These are phyloP conservation scores for Panthera uncia DNA, from an alignment of 2,113 vertebrate genomes.

Conservation along the genomic window DNA sequence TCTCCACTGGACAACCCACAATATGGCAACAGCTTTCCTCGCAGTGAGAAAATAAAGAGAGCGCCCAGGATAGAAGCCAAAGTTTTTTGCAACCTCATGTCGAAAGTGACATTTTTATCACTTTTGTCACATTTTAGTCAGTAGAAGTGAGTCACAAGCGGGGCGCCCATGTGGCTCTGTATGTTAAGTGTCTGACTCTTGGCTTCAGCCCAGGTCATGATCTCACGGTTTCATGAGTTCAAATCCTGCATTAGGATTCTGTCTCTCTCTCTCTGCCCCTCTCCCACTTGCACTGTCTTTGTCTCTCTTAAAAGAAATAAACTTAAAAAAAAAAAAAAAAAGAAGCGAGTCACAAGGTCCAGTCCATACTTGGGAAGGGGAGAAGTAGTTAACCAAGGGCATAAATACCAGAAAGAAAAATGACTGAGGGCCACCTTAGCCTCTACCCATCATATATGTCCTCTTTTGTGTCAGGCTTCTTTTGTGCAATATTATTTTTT, in stretches of 20 bases:
- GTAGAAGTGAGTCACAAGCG: not conserved
- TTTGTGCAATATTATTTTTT: not conserved
- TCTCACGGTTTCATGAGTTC: too few species aligned
- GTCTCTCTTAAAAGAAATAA: too few species aligned
- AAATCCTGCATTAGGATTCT: too few species aligned
- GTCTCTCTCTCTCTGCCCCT: too few species aligned
- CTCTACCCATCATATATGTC: not conserved
- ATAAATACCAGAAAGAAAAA: not conserved
- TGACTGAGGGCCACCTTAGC: not conserved
- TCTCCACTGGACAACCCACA: not conserved
- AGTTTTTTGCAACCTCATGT: not conserved
- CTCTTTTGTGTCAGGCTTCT: not conserved
- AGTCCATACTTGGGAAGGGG: not conserved
- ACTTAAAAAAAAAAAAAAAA: too few species aligned
- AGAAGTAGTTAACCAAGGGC: not conserved
- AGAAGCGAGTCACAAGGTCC: not conserved
- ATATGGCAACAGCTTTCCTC: not conserved
- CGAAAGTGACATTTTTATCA: not conserved
- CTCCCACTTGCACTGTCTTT: too few species aligned
- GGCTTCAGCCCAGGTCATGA: too few species aligned
- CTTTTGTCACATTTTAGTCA: not conserved
- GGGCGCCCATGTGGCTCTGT: too few species aligned
- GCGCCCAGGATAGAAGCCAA: not conserved
- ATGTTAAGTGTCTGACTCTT: too few species aligned
- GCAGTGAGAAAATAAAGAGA: not conserved